phyloP scores from a whole-genome alignment of 2,113 vertebrate species.

The Diphyllodes magnificus region DNA sequence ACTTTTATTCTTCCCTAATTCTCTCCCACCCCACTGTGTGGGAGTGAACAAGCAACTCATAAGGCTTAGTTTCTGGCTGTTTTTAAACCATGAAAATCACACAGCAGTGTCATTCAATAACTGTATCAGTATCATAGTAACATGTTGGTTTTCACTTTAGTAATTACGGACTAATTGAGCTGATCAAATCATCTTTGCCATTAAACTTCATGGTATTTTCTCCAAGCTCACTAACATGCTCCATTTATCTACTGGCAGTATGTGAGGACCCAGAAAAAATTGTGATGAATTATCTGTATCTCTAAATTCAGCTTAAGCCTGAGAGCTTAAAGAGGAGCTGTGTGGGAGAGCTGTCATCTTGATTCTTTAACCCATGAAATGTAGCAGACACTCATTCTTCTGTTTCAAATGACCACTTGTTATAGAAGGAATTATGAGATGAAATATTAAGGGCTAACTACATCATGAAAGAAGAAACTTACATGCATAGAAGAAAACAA shows the following conservation, averaged over 20 bases:
- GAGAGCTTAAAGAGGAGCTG: not conserved
- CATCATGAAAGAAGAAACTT: not conserved
- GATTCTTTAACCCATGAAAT: not conserved
- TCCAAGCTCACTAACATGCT: not conserved
- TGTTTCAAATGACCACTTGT: not conserved
- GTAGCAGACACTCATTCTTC: not conserved
- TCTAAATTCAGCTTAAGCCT: not conserved
- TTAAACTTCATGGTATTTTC: not conserved
- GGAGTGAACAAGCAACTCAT: not conserved
- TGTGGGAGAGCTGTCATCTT: not conserved
- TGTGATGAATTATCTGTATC: not conserved
- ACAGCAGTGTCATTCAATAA: not conserved
- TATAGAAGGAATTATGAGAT: not conserved
- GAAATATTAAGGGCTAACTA: not conserved
- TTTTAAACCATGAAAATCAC: not conserved
- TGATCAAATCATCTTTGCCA: not conserved
- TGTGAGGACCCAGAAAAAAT: not conserved
- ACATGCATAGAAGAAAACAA: not conserved
- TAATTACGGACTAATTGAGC: not conserved
- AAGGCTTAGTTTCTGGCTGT: not conserved
- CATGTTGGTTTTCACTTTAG: not conserved
- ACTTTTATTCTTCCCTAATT: not conserved
- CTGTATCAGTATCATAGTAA: not conserved
- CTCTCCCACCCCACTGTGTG: not conserved
- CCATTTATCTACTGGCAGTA: not conserved